Percentiles rank a stretch among this genome's conserved stretches.
phyloP scores from a whole-genome alignment of 2,113 vertebrate genomes.

The Clarias magur region DNA sequence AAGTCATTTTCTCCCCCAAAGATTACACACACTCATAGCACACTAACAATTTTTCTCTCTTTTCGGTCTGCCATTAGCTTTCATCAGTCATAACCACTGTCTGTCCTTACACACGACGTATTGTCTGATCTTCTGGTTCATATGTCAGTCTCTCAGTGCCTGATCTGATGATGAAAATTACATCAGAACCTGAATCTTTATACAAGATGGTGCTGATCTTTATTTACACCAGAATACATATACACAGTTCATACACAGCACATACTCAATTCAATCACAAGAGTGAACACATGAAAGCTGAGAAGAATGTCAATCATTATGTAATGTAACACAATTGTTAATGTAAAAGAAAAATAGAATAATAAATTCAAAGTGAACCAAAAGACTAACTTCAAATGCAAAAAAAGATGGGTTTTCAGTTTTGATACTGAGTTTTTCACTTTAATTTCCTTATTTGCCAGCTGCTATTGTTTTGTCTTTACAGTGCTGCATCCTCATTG shows the following conservation, averaged over 20 bases:
- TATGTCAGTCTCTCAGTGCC: slow-evolving; percentile 12
- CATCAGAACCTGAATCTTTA: not conserved
- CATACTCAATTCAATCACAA: too few relatives aligned
- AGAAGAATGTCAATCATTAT: too few relatives aligned
- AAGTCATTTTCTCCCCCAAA: slow-evolving; percentile 24
- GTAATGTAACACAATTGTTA: too few relatives aligned
- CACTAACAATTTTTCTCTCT: slow-evolving; percentile 4
- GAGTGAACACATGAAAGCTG: too few relatives aligned
- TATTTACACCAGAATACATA: slow-evolving; percentile 3
- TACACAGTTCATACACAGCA: not conserved
- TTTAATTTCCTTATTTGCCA: too few relatives aligned
- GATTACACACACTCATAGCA: slow-evolving; percentile 19
- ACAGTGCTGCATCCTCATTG: too few relatives aligned
- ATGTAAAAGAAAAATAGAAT: too few relatives aligned
- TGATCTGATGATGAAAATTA: not conserved
- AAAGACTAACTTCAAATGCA: too few relatives aligned
- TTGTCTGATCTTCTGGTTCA: slow-evolving; percentile 58
- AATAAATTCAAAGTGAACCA: too few relatives aligned
- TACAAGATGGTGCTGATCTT: not conserved
- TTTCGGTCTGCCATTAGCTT: slow-evolving; percentile 33
- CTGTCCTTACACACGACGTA: slow-evolving; percentile 33
- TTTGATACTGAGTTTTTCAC: too few relatives aligned
- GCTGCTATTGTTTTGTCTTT: too few relatives aligned
- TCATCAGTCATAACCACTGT: slow-evolving; percentile 30
- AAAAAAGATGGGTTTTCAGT: too few relatives aligned